These are phyloP conservation scores for Phoenicopterus ruber DNA, from an alignment of 2,113 vertebrate species.

Conservation along the genomic window DNA sequence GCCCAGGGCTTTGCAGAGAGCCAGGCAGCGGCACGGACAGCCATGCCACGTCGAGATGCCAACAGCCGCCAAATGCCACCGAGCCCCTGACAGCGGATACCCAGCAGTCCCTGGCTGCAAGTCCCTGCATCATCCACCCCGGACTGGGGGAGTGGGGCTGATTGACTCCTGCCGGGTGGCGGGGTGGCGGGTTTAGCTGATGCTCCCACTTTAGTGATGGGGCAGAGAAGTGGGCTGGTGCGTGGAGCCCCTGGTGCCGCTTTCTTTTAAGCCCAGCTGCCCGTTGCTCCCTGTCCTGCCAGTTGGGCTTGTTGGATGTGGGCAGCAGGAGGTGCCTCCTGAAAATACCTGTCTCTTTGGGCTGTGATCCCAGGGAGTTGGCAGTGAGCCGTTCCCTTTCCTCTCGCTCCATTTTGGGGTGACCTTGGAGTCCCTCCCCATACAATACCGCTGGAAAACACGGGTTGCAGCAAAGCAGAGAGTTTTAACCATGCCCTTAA, in stretches of 20 bases:
- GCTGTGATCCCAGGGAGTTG: background rate
- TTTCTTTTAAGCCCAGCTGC: background rate
- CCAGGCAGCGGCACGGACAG: background rate
- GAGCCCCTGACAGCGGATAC: background rate
- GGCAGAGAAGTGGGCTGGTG: background rate
- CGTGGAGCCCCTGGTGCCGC: background rate
- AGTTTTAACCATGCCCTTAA: background rate
- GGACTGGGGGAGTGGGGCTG: background rate
- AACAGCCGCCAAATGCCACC: background rate
- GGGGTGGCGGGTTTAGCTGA: background rate
- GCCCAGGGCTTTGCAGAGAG: background rate
- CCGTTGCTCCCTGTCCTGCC: background rate
- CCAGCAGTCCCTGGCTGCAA: rapidly evolving
- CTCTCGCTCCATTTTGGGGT: background rate
- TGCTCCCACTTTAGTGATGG: background rate
- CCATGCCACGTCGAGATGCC: rapidly evolving
- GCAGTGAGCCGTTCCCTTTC: background rate
- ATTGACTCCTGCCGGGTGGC: rapidly evolving
- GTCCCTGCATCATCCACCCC: background rate
- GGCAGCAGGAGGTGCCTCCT: background rate
- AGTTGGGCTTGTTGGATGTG: background rate
- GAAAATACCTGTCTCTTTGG: background rate
- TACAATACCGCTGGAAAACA: background rate
- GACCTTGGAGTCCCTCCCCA: background rate
- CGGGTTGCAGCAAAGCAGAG: background rate